A percentile compares a stretch with the other conserved stretches of the same genome.
phyloP scores from a whole-genome alignment of 2,113 vertebrate species.

The Heliornis fulica region DNA sequence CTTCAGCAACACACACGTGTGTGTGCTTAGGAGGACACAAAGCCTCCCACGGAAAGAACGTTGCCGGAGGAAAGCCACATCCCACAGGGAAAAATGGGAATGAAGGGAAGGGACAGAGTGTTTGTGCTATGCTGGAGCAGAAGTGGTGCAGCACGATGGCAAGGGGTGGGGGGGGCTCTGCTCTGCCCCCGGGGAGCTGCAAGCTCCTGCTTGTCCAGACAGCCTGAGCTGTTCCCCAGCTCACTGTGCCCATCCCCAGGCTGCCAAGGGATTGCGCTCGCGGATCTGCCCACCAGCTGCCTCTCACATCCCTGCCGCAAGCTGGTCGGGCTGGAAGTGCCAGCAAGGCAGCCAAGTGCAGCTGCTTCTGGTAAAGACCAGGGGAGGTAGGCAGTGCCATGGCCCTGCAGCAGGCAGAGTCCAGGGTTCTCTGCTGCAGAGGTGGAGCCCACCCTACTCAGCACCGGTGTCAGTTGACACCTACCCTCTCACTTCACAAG shows the following conservation, averaged over 20 bases:
- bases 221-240: background rate
- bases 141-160: background rate
- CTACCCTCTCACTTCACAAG: fast-evolving
- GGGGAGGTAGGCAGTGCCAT: background rate
- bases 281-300: background rate
- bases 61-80: background rate
- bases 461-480: fast-evolving
- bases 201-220: background rate
- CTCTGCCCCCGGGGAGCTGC: background rate
- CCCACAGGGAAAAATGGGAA: background rate
- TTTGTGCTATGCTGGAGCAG: fast-evolving
- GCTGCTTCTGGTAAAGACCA: background rate
- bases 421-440: fast-evolving
- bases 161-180: fast-evolving
- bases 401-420: background rate
- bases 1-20: fast-evolving
- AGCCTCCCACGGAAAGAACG: background rate
- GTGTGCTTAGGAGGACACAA: background rate
- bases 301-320: background rate
- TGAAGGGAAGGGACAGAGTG: background rate
- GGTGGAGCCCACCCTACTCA: background rate
- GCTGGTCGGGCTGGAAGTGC: background rate
- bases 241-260: fast-evolving
- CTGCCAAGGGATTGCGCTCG: background rate
- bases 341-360: background rate